Percentiles rank a stretch among this genome's conserved stretches.
Evolutionary conservation across 2,113 vertebrate species (phyloP).

Genomic region (Siphamia tubifer): DNA sequence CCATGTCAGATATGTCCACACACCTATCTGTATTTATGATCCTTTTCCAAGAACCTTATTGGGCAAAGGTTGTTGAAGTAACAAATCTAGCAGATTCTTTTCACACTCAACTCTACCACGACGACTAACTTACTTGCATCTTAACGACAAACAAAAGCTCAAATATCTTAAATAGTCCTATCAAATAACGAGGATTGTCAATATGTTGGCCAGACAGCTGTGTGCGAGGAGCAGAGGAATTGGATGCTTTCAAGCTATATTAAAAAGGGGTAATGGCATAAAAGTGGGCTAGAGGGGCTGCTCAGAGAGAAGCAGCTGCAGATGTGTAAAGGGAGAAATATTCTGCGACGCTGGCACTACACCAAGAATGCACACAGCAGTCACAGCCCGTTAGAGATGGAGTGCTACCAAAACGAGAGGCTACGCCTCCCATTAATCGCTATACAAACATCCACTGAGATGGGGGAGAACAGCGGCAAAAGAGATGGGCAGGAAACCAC

Average conservation of each 20-base stretch:
- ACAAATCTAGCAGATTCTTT: not conserved
- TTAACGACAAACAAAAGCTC: constrained; percentile 9
- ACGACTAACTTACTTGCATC: not conserved
- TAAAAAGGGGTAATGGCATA: constrained; percentile 4
- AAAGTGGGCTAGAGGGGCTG: not conserved
- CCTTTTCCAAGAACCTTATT: not conserved
- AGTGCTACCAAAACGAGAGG: constrained; percentile 48
- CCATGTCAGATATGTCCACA: no score
- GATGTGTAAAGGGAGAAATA: constrained; percentile 64
- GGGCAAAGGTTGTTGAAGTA: not conserved
- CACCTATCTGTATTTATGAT: not conserved
- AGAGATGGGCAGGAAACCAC: not conserved
- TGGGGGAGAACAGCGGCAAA: constrained; percentile 2
- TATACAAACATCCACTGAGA: constrained; percentile 56
- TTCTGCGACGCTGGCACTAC: constrained; percentile 51
- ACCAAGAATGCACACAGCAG: constrained; percentile 74
- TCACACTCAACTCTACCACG: not conserved
- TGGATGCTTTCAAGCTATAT: not conserved
- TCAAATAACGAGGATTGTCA: constrained; percentile 2
- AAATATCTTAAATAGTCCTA: not conserved
- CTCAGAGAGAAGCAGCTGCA: constrained; percentile 51
- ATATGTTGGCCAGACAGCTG: constrained; percentile 16
- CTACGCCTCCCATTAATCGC: constrained; percentile 55
- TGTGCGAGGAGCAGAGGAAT: not conserved
- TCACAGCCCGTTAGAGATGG: constrained; percentile 60